Base-by-base conservation (phyloP, 2,113 vertebrate genomes). In the Rhombomys opimus region DNA sequence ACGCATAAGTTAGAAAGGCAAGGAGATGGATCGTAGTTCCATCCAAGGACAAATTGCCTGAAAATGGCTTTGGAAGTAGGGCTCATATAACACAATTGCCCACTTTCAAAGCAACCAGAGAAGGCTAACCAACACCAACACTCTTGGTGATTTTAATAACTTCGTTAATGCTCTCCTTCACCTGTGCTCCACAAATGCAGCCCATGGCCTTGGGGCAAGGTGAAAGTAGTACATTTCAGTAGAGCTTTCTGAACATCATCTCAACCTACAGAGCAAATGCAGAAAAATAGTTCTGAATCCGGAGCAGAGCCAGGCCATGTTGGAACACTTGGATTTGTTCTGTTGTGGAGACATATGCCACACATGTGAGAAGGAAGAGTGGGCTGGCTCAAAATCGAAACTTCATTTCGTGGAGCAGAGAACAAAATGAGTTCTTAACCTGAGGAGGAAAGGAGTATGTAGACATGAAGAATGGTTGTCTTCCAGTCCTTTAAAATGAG, bases 21-120 rank as follows among this genome's bases (percentile, higher is more conserved):
- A 68, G 4, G 13, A 22, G 14, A 59, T 2, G 4, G 46, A 80
- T 11, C 1, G 11, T 4, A 0, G 5, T 15, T 35, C 1, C 25
- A 87, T n/a, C 35, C n/a, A 76, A 38, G 59, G 22, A 17, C 14
- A 54, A 15, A 30, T 7, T 41, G 0, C 18, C 12, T 89, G 10
- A 10, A 65, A 25, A 4, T 41, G 13, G 6, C 0, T 85, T 94
- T 81, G 13, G 13, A 14, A 90, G 18, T 4, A 25, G 4, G 10
- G 54, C 59, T 59, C 22, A 23, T 10, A 4, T 9, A 38, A 70
- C 5, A 10, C 17, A 23, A 13, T 15, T 2, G 23, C 9, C 23
- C 0, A 35, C 25, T 5, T 41, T 7, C 18, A 27, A 35, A 87
- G 30, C 11, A 93, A 14, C 17, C 57, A 92, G 30, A 6, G 50